Base-by-base conservation (phyloP, 2,888 invertebrate species). In the Scaptomyza caliginosa region DNA sequence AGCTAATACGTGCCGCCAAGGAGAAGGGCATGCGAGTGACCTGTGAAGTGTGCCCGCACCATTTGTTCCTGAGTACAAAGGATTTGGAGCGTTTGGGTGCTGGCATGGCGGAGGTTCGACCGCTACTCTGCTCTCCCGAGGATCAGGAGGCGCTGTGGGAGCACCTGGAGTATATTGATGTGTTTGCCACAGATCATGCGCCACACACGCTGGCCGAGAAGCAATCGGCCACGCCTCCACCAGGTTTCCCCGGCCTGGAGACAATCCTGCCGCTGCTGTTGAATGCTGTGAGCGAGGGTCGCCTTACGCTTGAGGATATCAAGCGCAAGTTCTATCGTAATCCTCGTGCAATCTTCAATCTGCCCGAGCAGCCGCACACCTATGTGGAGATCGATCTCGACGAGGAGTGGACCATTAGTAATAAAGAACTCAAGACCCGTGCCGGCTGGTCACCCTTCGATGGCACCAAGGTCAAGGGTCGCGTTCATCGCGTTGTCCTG, bases 81-180 rank as follows among this genome's bases (percentile, higher is more conserved):
- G 97, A 98, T 90, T 91, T 96, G 23, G 93, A 93, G 1, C 92
- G 92, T 7, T 93, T 96, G 57, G 97, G 97, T 0, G 88, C 89
- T 1, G 93, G 93, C 1, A 94, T 94, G 82, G 94, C 96, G 52
- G 95, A 97, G 92, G 99, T 99, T 1, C 93, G 97, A 2, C 99
- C 99, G 0, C 92, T 94, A 34, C 92, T 99, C 7, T 96, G 95
- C 50, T 94, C 95, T 0, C 94, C 94, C 13, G 97, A 98, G 89
- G 99, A 99, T 91, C 97, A 97, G 88, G 94, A 97, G 79, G 98
- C 98, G 7, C 93, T 99, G n/a, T 99, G 99, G 99, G 98, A 98
- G 77, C 98, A 99, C 92, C 92, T 99, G 88, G 95, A 97, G 77
- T 93, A 96, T 8, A 99, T 99, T 78, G 99, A 99, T 92, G 95